Percentiles rank a stretch among this genome's conserved stretches.
Evolutionary conservation across 23 tunicate genomes (phyloP).

Genomic region (Ciona savignyi): DNA sequence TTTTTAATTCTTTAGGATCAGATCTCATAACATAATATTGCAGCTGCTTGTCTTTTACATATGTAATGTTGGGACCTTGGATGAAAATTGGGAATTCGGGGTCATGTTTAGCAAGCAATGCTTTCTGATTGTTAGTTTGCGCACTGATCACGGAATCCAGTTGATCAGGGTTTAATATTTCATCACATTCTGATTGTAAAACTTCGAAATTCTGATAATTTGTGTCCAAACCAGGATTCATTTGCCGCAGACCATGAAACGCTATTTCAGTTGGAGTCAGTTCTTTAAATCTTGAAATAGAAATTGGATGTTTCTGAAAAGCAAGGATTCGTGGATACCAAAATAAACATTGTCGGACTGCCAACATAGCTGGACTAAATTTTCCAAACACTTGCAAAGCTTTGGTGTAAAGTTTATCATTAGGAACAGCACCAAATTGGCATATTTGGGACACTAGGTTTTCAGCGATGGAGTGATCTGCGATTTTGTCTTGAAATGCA

Average conservation of each 20-base stretch:
- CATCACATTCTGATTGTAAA: conserved; percentile 18
- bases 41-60: conserved; percentile 28
- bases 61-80: conserved; percentile 58
- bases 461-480: conserved; percentile 65
- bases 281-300: conserved; percentile 25
- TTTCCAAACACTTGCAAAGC: conserved; percentile 56
- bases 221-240: conserved; percentile 52
- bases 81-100: conserved; percentile 44
- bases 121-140: conserved; percentile 47
- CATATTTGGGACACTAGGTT: conserved; percentile 24
- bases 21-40: conserved; percentile 80
- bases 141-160: conserved; percentile 57
- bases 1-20: conserved; percentile 29
- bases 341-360: conserved; percentile 33
- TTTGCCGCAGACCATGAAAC: conserved; percentile 77
- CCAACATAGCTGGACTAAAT: conserved; percentile 49
- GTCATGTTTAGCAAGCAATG: conserved; percentile 52
- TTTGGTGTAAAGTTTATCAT: conserved; percentile 48
- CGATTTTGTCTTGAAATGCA: conserved; percentile 63
- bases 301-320: conserved; percentile 23
- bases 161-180: conserved; percentile 16
- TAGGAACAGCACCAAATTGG: conserved; percentile 38
- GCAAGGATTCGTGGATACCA: conserved; percentile 68
- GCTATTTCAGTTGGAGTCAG: conserved; percentile 60
- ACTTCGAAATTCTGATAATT: conserved; percentile 48